A percentile compares a stretch with the other conserved stretches of the same genome.
phyloP scores from a whole-genome alignment of 2,888 invertebrate genomes.

The Pammene aurita region DNA sequence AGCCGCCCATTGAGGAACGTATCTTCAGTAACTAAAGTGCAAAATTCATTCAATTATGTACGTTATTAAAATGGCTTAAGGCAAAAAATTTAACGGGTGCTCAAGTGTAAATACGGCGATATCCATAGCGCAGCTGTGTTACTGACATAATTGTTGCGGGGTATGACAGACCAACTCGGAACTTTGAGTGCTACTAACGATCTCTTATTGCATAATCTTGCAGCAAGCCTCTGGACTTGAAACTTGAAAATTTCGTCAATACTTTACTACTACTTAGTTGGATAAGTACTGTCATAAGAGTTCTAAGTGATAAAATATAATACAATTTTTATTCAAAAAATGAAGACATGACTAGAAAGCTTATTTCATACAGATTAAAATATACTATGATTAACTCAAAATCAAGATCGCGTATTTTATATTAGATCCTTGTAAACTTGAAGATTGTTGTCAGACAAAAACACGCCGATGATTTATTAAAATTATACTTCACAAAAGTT shows the following conservation, averaged over 20 bases:
- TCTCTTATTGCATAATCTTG: slow-evolving; percentile 9
- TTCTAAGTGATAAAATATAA: no score
- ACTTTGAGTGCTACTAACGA: slow-evolving; percentile 13
- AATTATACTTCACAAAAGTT: no score
- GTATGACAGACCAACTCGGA: slow-evolving; percentile 19
- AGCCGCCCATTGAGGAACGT: slow-evolving; percentile 34
- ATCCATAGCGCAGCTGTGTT: not conserved
- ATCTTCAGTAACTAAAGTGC: slow-evolving; percentile 8
- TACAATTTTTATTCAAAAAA: no score
- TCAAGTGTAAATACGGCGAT: not conserved
- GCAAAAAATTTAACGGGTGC: not conserved
- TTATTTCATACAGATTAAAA: no score
- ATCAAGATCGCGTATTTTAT: no score
- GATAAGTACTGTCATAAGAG: no score
- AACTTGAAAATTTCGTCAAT: not conserved
- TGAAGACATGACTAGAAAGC: no score
- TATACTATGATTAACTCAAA: no score
- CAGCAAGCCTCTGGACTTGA: not conserved
- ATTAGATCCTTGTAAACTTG: no score
- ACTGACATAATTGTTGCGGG: slow-evolving; percentile 15
- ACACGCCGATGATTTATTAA: no score
- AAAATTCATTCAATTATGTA: not conserved
- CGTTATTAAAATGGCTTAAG: not conserved
- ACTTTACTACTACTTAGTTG: no score
- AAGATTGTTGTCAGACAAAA: no score